Evolutionary conservation across 2,113 vertebrate species (phyloP), one percentile per base, ranked within the genome.

Genomic region (Megaceryle torquata): DNA sequence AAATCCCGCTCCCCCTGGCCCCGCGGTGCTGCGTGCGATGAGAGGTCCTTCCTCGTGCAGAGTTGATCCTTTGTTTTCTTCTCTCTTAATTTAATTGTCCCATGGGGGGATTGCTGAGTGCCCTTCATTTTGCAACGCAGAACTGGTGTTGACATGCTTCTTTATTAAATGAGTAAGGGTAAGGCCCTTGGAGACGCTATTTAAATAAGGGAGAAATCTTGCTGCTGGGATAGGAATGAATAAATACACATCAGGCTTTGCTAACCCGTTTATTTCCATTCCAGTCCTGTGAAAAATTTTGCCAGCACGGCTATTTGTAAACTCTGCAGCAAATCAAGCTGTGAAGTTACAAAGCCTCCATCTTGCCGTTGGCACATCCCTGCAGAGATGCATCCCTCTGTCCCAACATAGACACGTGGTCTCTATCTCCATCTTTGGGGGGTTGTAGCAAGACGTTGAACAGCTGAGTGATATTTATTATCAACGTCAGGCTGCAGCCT

Each of bases 61-160:
- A 41, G 70, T 10, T 15, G 82, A 88, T 79, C 90, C 82, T 91
- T 97, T 97, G 88, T 96, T 94, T 96, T 87, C 95, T 79, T 82
- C 50, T 57, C 67, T 93, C 78, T 94, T 88, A 80, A 91, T 93
- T 95, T 79, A 88, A 70, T 53, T 72, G 90, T 90, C 94, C 90
- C 85, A 29, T 16, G 85, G 94, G 94, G 76, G 44, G 12, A 83
- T 46, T 2, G 3, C 75, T 70, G 92, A 93, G 90, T 54, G 88
- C 79, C 96, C 85, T 92, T 85, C 87, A 63, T 93, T 96, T 89
- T 71, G 87, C 24, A 39, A 15, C 28, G 88, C 90, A 53, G 85
- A 95, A 22, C 93, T 91, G 79, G 68, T 80, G 94, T 94, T 97
- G 95, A 96, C 94, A 86, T 3, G 24, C 86, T 94, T 63, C 82